Evolutionary conservation across 2,113 vertebrate species (phyloP), one percentile per base, ranked within the genome.

Genomic region (Brachionichthys hirsutus): DNA sequence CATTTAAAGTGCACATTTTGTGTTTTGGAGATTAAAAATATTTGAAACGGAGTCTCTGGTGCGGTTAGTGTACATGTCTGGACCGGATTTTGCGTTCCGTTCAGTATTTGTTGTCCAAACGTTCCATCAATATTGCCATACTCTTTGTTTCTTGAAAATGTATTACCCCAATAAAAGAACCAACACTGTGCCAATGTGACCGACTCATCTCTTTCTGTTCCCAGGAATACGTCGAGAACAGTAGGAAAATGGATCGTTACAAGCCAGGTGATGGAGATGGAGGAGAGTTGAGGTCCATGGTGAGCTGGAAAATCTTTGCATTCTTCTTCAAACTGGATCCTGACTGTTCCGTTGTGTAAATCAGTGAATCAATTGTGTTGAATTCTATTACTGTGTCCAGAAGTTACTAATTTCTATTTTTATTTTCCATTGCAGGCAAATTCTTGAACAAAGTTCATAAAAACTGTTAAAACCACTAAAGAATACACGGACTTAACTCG

Each of bases 151-250:
- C 0, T 38, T 46, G 9, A 15, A 17, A 17, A 54, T 24, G 19
- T 16, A 2, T 30, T 30, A 30, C 24, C 24, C 24, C 24, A 30
- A 30, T 30, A 30, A 30, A 30, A 51, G 1, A 30, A 38, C 0
- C 19, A 41, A 13, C 8, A 30, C 3, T 2, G 24, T 30, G 8
- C 24, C 24, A 30, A 8, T 30, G 24, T 30, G 24, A 30, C 24
- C 4, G 24, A 30, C 8, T 30, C 8, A 30, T 30, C 4, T 63
- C 4, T 52, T 66, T 50, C 3, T 7, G 2, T 77, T 89, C 84
- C 22, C 81, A 99, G 97, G 97, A 99, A 78, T 98, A 93, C 92
- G 94, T 99, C 78, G 95, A 98, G 72, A 93, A 92, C 73, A 95
- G 92, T 84, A 94, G 91, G 73, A 98, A 92, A 88, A 80, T 88